Evolutionary conservation across 1,140 invertebrate species (phyloP).

Genomic region (Anoplolepis gracilipes): DNA sequence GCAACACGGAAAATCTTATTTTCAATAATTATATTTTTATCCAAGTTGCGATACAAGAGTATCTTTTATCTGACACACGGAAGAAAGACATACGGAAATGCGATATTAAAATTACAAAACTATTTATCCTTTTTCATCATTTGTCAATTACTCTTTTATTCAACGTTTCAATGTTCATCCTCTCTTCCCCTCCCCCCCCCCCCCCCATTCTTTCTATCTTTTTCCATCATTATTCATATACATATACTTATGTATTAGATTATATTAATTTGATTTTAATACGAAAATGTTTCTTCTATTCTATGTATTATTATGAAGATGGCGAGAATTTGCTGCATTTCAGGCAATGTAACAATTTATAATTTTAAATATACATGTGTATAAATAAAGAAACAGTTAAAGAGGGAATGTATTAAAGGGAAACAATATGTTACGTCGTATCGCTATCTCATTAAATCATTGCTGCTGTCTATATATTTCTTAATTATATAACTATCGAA

Average conservation of each 20-base stretch:
- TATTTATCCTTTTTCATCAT: neutral
- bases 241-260: too few species aligned
- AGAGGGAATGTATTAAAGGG: slow-evolving; percentile 13
- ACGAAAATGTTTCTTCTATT: too few species aligned
- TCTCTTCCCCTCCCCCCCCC: too few species aligned
- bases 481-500: slow-evolving; percentile 29
- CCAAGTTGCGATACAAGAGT: neutral
- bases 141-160: neutral
- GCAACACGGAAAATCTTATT: slow-evolving; percentile 15
- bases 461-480: neutral
- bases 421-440: neutral
- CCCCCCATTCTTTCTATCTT: too few species aligned
- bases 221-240: too few species aligned
- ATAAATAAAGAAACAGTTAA: too few species aligned
- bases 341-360: too few species aligned
- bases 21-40: slow-evolving; percentile 19
- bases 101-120: neutral
- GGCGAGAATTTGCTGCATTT: too few species aligned
- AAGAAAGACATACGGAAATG: neutral
- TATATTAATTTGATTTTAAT: too few species aligned
- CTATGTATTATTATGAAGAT: too few species aligned
- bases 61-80: slow-evolving; percentile 4
- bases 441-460: slow-evolving; percentile 1
- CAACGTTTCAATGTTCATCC: too few species aligned
- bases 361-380: too few species aligned